Evolutionary conservation across 2,888 invertebrate genomes (phyloP).

Genomic region (Tenthredo mesomela): DNA sequence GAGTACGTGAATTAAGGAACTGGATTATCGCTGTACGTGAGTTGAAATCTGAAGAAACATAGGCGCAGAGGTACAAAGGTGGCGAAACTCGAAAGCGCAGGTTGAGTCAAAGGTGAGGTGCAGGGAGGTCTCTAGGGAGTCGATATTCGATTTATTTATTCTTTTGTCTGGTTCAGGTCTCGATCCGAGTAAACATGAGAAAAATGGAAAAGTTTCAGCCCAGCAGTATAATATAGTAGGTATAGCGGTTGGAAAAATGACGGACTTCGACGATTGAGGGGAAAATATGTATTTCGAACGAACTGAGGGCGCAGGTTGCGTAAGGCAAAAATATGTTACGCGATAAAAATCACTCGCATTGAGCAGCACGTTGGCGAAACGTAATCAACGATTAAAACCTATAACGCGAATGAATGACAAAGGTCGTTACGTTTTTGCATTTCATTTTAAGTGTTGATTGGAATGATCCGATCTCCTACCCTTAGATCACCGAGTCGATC

Average conservation of each 20-base stretch:
- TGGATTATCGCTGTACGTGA: constrained; percentile 41
- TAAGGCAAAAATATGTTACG: not conserved
- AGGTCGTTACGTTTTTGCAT: not conserved
- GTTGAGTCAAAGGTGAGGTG: not conserved
- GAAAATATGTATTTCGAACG: not conserved
- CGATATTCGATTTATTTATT: not conserved
- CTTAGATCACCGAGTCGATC: not conserved
- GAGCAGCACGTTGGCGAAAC: not conserved
- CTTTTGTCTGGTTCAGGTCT: not conserved
- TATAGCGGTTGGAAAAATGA: not conserved
- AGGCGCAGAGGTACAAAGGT: not conserved
- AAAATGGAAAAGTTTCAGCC: not conserved
- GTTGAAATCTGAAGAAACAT: constrained; percentile 27
- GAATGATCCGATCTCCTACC: constrained; percentile 15
- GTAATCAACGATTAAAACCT: not conserved
- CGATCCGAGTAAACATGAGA: not conserved
- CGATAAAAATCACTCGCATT: not conserved
- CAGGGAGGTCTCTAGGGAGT: not conserved
- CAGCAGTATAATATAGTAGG: too few relatives aligned
- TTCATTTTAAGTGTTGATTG: constrained; percentile 14
- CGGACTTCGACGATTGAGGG: not conserved
- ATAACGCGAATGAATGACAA: not conserved
- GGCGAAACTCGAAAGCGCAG: not conserved
- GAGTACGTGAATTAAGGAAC: constrained; percentile 35
- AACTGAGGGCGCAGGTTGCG: not conserved